Evolutionary conservation across 2,888 invertebrate species (phyloP), one percentile per base, ranked within the genome.

Genomic region (Hylaea fasciaria): DNA sequence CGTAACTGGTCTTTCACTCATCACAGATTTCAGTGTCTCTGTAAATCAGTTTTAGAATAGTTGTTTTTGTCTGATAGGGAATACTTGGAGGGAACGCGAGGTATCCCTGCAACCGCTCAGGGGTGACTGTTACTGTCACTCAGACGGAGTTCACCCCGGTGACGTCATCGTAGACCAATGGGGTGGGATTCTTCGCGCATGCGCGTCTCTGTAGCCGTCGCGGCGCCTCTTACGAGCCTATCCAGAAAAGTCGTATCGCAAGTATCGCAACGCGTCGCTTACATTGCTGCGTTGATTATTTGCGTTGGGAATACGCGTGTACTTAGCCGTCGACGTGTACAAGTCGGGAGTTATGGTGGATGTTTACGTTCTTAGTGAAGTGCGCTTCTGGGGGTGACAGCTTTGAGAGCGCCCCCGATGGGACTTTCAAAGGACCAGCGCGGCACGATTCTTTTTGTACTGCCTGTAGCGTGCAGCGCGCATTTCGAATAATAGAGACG

Each of bases 161-260:
- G 91, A 92, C 91, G 91, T 92, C 91, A 92, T 83, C 85, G 73
- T 85, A 87, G 85, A 86, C 91, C 91, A 92, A 92, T 91, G 76
- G 89, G 89, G 87, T 85, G 83, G 80, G 80, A 80, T 81, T 73
- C 71, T 56, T 50, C 66, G 78, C 91, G 91, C 91, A 86, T 87
- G 91, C 91, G 91, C 80, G 85, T 65, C 74, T n/a, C 69, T 57
- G 72, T 81, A 91, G 91, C 88, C 91, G 76, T 80, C 82, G 82
- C 83, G 91, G 87, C 91, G 91, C 90, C 91, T 74, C 72, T 78
- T 80, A 78, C n/a, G n/a, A n/a, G n/a, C 68, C 74, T 69, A 71
- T 77, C 73, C 69, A 63, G 61, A 65, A 73, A 65, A 81, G 81
- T 74, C 66, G 64, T 66, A 69, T 64, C 67, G 71, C 72, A 70